Percentiles rank a stretch among this genome's conserved stretches.
These are phyloP conservation scores for Keiferia lycopersicella DNA, from an alignment of 2,888 invertebrate genomes.

Conservation along the genomic window DNA sequence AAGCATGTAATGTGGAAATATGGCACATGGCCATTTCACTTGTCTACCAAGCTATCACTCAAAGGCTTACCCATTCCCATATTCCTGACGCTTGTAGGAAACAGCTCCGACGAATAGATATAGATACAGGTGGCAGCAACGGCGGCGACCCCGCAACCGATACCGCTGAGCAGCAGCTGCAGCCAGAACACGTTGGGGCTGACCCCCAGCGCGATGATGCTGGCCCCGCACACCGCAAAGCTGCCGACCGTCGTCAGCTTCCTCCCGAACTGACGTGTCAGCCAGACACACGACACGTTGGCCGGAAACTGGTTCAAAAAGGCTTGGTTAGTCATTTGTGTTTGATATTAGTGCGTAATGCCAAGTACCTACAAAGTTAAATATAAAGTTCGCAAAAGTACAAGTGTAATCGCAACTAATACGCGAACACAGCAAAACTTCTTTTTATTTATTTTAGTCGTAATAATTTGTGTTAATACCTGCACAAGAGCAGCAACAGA, in stretches of 20 bases:
- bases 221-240: constrained; percentile 81
- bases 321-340: background rate
- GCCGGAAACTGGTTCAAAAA: constrained; percentile 81
- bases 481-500: constrained; percentile 81
- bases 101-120: constrained; percentile 92
- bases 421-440: too few species aligned
- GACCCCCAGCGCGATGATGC: constrained; percentile 82
- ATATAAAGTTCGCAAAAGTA: too few species aligned
- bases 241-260: constrained; percentile 82
- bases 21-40: background rate
- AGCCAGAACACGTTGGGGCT: constrained; percentile 76
- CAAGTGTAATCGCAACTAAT: too few species aligned
- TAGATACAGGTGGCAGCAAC: constrained; percentile 91
- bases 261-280: constrained; percentile 85
- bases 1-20: background rate
- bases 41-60: background rate
- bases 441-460: too few species aligned
- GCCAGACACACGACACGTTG: constrained; percentile 74
- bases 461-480: too few species aligned
- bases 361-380: too few species aligned
- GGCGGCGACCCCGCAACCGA: constrained; percentile 90
- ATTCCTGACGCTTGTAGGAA: constrained; percentile 93
- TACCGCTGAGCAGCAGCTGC: constrained; percentile 83
- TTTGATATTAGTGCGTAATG: background rate
- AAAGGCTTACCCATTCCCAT: constrained; percentile 84